Base-by-base conservation (phyloP, 2,797 vertebrate species). In the Tenualosa ilisha region DNA sequence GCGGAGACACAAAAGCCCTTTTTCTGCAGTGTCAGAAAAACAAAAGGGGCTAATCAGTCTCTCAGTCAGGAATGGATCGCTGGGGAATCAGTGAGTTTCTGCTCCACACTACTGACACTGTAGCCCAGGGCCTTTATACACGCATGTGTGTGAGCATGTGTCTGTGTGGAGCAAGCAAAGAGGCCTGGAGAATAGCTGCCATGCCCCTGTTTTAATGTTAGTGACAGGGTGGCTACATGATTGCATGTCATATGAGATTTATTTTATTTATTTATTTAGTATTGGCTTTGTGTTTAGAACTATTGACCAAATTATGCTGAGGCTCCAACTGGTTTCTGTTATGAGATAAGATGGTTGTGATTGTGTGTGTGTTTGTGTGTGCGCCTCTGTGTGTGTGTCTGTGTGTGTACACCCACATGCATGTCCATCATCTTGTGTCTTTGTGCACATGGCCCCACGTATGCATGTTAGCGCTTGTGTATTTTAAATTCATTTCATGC, bases 41-140 rank as follows among this genome's bases (percentile, higher is more conserved):
- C 90, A 91, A 91, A 92, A 81, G 87, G 15, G 85, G 89, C 92
- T 91, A 91, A 91, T 94, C 94, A 94, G 91, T 95, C 92, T 94
- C 90, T 91, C 68, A 86, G 87, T 91, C 91, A 92, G 88, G 90
- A 90, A 93, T 87, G 89, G 90, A 89, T 92, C 83, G 87, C 86
- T 85, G 82, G 82, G 82, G 85, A 91, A 89, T 91, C 88, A 86
- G 87, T 87, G 86, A 87, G 85, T 90, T 92, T 88, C 88, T 89
- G 88, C 87, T 86, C 91, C 89, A 86, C 90, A 90, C 89, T 87
- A 85, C 88, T 75, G 54, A 82, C 83, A 82, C 86, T 84, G 85
- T 86, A 87, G 88, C 86, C 81, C 85, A 86, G 83, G 68, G 63
- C 90, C 56, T 75, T 43, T 43, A 15, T 75, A 75, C 15, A 17